phyloP scores from a whole-genome alignment of 1,140 invertebrate genomes.

The Lepidurus couesii region DNA sequence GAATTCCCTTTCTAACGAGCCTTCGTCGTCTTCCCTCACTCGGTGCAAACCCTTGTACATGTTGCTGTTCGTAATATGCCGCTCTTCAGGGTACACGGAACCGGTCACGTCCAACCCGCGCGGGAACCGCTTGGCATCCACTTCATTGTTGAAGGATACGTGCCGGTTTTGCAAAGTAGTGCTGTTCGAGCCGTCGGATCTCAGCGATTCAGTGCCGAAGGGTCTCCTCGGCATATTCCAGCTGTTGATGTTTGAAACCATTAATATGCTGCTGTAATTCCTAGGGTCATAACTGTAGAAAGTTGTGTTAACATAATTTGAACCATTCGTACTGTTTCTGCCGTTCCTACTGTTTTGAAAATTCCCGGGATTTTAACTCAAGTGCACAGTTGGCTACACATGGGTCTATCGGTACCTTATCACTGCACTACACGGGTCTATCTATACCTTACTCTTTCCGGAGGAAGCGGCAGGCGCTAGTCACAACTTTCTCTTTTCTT shows the following conservation, averaged over 20 bases:
- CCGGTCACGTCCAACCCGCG: neutral
- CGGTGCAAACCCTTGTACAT: neutral
- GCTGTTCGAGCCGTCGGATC: neutral
- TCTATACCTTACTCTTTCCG: no score
- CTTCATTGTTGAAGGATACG: slow-evolving; percentile 8
- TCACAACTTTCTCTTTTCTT: slow-evolving; percentile 17
- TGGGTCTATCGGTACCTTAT: no score
- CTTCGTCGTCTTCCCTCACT: neutral
- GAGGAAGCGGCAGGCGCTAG: neutral
- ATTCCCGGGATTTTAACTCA: no score
- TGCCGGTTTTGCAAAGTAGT: neutral
- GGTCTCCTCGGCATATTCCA: neutral
- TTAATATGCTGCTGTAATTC: neutral
- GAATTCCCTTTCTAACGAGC: neutral
- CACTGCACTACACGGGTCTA: no score
- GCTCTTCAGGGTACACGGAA: neutral
- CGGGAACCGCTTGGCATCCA: neutral
- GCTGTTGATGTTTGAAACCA: neutral
- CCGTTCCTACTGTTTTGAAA: no score
- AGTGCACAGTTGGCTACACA: no score
- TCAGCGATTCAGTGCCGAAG: neutral
- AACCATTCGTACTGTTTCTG: no score
- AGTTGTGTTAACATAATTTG: no score
- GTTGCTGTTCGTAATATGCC: neutral
- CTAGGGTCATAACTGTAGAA: no score